A percentile compares a stretch with the other conserved stretches of the same genome.
These are phyloP conservation scores for Drosophila truncata DNA, from an alignment of 1,140 invertebrate genomes.

Conservation along the genomic window DNA sequence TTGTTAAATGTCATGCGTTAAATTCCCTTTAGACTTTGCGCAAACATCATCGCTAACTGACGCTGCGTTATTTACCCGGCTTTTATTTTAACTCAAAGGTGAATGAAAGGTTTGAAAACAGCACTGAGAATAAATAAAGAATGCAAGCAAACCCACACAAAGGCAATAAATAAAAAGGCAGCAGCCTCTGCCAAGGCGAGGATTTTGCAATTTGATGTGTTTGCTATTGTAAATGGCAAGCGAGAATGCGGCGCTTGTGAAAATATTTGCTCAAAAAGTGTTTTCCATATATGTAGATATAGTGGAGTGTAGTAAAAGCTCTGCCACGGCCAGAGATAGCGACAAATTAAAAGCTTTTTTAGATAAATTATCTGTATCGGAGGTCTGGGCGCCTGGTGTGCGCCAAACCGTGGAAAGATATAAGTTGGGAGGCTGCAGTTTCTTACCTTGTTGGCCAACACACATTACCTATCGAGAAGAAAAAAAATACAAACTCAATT, in stretches of 20 bases:
- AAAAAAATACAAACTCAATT: not conserved
- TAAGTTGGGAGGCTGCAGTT: conserved; percentile 1
- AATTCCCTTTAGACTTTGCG: conserved; percentile 40
- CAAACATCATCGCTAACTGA: conserved; percentile 56
- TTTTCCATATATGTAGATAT: conserved; percentile 33
- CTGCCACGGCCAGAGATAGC: conserved; percentile 13
- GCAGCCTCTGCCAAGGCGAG: conserved; percentile 34
- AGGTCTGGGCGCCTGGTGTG: conserved; percentile 27
- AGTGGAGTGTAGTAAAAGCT: conserved; percentile 35
- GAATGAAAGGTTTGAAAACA: conserved; percentile 59
- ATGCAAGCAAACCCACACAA: conserved; percentile 17
- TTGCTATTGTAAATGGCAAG: conserved; percentile 53
- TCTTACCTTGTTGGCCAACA: not conserved
- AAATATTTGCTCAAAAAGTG: conserved; percentile 53
- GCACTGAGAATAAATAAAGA: conserved; percentile 19
- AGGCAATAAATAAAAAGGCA: conserved; percentile 22
- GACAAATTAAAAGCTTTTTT: conserved; percentile 37
- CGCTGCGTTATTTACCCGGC: conserved; percentile 50
- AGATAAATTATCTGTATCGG: conserved; percentile 16
- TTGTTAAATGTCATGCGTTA: conserved; percentile 23
- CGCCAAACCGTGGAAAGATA: conserved; percentile 8
- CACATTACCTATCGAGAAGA: not conserved
- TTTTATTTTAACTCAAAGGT: conserved; percentile 39
- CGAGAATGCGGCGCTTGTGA: conserved; percentile 40
- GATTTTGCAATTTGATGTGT: conserved; percentile 58